A percentile compares a stretch with the other conserved stretches of the same genome.
Evolutionary conservation across 2,888 invertebrate genomes (phyloP).

Genomic region (Hylaea fasciaria): DNA sequence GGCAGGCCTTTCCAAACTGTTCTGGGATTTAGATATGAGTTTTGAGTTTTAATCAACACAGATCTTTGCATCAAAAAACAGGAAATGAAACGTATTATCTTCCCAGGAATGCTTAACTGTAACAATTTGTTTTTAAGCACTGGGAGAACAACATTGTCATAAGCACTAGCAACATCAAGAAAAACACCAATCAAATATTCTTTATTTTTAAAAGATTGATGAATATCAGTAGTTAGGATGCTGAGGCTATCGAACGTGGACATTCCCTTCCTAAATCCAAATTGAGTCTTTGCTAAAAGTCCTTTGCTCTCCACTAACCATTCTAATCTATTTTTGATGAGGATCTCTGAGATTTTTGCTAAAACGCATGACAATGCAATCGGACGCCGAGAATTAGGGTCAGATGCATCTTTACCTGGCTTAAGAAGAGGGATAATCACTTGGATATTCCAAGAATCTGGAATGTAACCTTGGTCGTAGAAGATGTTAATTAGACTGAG

Average conservation of each 20-base stretch:
- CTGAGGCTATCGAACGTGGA: constrained; percentile 46
- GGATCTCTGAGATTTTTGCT: constrained; percentile 40
- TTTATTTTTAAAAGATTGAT: constrained; percentile 30
- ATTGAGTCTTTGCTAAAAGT: constrained; percentile 35
- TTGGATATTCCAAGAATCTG: constrained; percentile 46
- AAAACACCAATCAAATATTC: constrained; percentile 40
- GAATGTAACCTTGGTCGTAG: constrained; percentile 20
- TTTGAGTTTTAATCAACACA: constrained; percentile 9
- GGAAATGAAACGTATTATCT: constrained; percentile 32
- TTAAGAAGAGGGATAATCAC: constrained; percentile 44
- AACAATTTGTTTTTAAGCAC: constrained; percentile 40
- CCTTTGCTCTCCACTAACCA: constrained; percentile 40
- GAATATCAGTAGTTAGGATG: constrained; percentile 41
- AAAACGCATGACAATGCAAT: constrained; percentile 41
- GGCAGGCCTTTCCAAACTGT: constrained; percentile 43
- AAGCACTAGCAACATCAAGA: constrained; percentile 45
- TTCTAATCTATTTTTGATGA: constrained; percentile 43
- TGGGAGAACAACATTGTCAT: constrained; percentile 43
- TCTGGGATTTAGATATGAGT: constrained; percentile 8
- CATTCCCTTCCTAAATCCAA: constrained; percentile 45
- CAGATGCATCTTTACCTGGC: constrained; percentile 37
- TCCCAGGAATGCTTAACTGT: constrained; percentile 42
- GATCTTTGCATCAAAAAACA: constrained; percentile 32
- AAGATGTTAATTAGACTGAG: background rate
- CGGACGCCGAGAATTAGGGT: constrained; percentile 33